phyloP scores from a whole-genome alignment of 1,140 invertebrate genomes.

The Drosophila repleta region DNA sequence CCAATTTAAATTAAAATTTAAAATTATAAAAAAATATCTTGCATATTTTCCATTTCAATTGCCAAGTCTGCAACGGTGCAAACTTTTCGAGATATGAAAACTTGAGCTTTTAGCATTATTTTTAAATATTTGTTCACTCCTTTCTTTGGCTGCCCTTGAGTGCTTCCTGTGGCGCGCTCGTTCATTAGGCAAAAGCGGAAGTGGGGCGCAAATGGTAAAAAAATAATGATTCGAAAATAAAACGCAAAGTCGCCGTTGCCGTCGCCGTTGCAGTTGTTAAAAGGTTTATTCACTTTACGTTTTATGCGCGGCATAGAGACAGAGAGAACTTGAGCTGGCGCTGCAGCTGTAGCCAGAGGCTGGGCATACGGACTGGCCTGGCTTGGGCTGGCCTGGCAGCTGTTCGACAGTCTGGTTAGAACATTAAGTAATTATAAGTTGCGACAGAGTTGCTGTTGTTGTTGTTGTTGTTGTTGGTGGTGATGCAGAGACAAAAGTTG shows the following conservation, averaged over 20 bases:
- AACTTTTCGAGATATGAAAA: constrained; percentile 44
- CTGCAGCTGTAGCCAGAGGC: not conserved
- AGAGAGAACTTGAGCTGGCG: constrained; percentile 25
- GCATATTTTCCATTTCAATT: not conserved
- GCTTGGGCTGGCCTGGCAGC: constrained; percentile 1
- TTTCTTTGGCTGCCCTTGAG: constrained; percentile 59
- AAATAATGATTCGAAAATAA: constrained; percentile 48
- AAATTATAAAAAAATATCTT: not conserved
- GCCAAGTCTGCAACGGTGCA: not conserved
- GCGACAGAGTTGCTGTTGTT: constrained; percentile 46
- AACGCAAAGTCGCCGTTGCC: constrained; percentile 26
- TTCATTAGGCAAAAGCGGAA: constrained; percentile 71
- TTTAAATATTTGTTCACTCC: constrained; percentile 7
- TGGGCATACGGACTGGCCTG: not conserved
- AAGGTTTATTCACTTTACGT: constrained; percentile 74
- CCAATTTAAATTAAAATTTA: not conserved
- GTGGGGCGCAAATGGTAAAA: constrained; percentile 28
- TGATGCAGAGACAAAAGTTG: constrained; percentile 57
- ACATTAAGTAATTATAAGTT: constrained; percentile 82
- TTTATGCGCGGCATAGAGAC: constrained; percentile 37
- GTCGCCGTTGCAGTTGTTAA: constrained; percentile 50
- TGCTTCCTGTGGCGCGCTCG: constrained; percentile 69
- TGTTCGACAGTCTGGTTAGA: constrained; percentile 42
- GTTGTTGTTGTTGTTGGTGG: not conserved
- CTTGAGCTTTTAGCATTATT: constrained; percentile 8